These are phyloP conservation scores for Formica selysi DNA, from an alignment of 1,140 invertebrate genomes.

Conservation along the genomic window DNA sequence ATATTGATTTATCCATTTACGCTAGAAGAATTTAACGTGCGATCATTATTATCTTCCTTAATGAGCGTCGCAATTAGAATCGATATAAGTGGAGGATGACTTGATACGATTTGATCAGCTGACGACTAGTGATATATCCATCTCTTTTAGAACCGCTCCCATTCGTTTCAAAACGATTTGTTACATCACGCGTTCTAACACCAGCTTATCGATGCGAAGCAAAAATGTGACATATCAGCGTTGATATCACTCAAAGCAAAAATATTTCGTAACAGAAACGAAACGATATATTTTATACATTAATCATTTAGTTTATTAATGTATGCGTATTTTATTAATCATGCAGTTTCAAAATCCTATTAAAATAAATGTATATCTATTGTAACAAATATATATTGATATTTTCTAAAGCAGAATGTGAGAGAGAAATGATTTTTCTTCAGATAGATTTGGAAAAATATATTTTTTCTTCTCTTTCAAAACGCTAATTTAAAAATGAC, in stretches of 20 bases:
- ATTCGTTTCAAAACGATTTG: not conserved
- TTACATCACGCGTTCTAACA: not conserved
- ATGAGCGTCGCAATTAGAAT: conserved; percentile 67
- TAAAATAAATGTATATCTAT: no score
- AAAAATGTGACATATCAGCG: not conserved
- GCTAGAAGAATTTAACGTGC: conserved; percentile 44
- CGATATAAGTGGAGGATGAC: conserved; percentile 57
- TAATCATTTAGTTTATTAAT: no score
- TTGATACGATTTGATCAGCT: conserved; percentile 29
- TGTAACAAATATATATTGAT: no score
- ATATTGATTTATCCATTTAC: not conserved
- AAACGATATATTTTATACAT: not conserved
- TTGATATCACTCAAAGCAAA: conserved; percentile 31
- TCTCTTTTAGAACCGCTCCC: conserved; percentile 15
- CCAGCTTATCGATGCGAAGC: no score
- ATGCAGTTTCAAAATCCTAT: no score
- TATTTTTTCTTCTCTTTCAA: not conserved
- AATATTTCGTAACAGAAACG: not conserved
- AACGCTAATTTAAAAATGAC: not conserved
- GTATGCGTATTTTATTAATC: not conserved
- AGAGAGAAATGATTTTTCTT: not conserved
- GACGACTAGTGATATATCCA: not conserved
- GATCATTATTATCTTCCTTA: conserved; percentile 25
- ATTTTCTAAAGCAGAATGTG: not conserved
- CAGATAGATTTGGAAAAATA: not conserved